These are phyloP conservation scores for Diachasmimorpha longicaudata DNA, from an alignment of 1,140 invertebrate genomes.

Conservation along the genomic window DNA sequence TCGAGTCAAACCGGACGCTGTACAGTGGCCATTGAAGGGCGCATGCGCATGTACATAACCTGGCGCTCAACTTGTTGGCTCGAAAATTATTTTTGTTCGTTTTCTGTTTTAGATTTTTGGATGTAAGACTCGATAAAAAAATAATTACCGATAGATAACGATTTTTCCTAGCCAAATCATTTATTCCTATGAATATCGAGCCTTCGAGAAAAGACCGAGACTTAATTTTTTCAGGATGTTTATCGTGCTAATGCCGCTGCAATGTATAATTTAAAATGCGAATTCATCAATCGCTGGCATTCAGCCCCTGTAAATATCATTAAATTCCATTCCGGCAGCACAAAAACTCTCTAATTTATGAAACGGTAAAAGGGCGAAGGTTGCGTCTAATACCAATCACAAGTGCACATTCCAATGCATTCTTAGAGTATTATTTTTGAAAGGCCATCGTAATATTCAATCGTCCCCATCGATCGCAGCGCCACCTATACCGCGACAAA, in stretches of 20 bases:
- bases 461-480: background rate
- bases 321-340: background rate
- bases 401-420: background rate
- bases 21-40: background rate
- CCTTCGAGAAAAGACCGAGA: background rate
- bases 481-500: background rate
- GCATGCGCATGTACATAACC: slow-evolving; percentile 26
- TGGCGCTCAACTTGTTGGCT: slow-evolving; percentile 13
- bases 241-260: background rate
- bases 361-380: slow-evolving; percentile 6
- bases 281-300: background rate
- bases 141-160: background rate
- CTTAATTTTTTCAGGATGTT: background rate
- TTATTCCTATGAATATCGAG: background rate
- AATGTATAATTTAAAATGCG: background rate
- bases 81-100: background rate
- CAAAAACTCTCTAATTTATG: background rate
- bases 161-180: background rate
- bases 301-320: background rate
- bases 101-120: background rate
- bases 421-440: background rate
- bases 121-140: background rate
- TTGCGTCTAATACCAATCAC: background rate
- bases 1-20: background rate
- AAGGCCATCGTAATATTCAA: slow-evolving; percentile 10